Base-by-base conservation (phyloP, 2,797 vertebrate species). In the Sebastes minor region DNA sequence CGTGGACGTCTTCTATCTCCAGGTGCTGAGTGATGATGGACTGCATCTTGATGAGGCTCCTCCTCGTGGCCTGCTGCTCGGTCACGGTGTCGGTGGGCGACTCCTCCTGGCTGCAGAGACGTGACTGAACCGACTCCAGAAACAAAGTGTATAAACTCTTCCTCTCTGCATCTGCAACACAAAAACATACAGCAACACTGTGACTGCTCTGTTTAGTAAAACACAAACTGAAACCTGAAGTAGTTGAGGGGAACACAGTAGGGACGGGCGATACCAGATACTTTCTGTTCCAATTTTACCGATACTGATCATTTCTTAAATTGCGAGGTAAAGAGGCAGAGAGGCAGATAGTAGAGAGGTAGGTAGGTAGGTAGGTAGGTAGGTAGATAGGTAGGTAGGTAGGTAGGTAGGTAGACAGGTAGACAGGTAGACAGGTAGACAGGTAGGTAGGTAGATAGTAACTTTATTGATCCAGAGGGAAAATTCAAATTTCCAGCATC, bases 71-170 rank as follows among this genome's bases (percentile, higher is more conserved):
- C 88, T 97, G 97, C 66, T 97, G 96, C 49, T 99, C 97, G 1
- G 94, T 95, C 52, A 96, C 94, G 0, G 66, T 78, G 70, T 97
- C 96, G 1, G 94, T 65, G 5, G 95, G 91, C 4, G 95, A 93
- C 13, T 95, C 96, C 23, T 98, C 98, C 18, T 96, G 96, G 1
- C 95, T 96, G 27, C 97, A 95, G 56, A 99, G 96, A 23, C 98
- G 97, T 0, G 97, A 98, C 91, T 98, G 98, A 73, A 99, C 97
- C 0, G 98, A 99, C 78, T 99, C 98, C 92, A 99, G 84, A 88
- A 99, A 99, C n/a, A 98, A 93, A 0, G 96, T 95, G 66, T 99
- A 98, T 4, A 99, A 87, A 88, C 97, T 98, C 93, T 99, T 99
- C 75, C 98, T 96, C 85, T 99, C 98, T 22, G 97, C 96, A 77